These are phyloP conservation scores for Siniperca obscura DNA, from an alignment of 2,797 vertebrate genomes.

Conservation along the genomic window DNA sequence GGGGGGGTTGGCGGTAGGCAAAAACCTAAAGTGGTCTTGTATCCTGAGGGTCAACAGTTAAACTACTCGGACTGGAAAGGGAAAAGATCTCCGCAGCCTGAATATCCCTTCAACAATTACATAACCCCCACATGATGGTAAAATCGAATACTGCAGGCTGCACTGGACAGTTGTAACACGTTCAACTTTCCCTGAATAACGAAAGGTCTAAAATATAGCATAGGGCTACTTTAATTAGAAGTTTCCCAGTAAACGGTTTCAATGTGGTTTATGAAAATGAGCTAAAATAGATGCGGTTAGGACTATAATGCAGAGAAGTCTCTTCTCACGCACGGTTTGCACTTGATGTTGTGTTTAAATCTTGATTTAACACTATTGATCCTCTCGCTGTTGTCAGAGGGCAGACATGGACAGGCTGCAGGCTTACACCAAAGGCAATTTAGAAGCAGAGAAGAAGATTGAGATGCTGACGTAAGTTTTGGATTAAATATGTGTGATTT, in stretches of 20 bases:
- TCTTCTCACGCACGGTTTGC: no score
- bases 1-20: no score
- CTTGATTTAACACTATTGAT: neutral
- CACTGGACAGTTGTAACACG: neutral
- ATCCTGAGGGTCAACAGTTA: no score
- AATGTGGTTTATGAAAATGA: neutral
- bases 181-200: neutral
- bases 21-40: no score
- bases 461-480: slow-evolving; percentile 77
- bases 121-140: neutral
- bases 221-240: neutral
- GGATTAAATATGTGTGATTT: neutral
- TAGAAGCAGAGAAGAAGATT: slow-evolving; percentile 82
- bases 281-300: neutral
- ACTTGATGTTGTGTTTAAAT: neutral
- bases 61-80: no score
- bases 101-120: neutral
- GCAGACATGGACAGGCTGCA: slow-evolving; percentile 79
- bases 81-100: no score
- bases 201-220: neutral
- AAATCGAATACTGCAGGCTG: neutral
- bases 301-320: no score
- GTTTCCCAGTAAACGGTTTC: neutral
- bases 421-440: slow-evolving; percentile 64
- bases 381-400: slow-evolving; percentile 70